Evolutionary conservation across 2,888 invertebrate species (phyloP), one percentile per base, ranked within the genome.

Genomic region (Dicycla oo): DNA sequence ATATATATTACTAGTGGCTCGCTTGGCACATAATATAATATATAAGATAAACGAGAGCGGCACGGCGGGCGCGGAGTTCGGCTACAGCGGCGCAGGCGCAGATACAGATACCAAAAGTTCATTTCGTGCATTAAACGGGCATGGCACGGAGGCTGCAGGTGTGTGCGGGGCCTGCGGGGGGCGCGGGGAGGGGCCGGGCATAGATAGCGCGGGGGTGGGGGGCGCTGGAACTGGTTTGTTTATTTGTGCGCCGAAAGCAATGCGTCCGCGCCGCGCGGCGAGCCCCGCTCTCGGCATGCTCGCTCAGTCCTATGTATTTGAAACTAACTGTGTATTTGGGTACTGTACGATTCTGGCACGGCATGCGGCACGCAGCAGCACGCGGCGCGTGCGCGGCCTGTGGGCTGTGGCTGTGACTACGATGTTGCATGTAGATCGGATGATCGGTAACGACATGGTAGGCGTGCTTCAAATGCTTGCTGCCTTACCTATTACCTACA

Each of bases 161-260:
- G 78, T 54, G 70, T 58, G 74, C 80, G 81, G 87, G 83, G 73
- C 45, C 15, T 63, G 53, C 65, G 40, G 69, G 56, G 61, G 73
- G 26, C 23, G 57, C 20, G 61, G 30, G 53, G 15, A 3, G 30
- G 53, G 65, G 57, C 54, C 43, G 60, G 68, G 69, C 73, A 73
- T 62, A 80, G 80, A 79, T 80, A 68, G 80, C 54, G 73, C 60
- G 64, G 76, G 71, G 81, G 76, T 75, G 73, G 80, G 79, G 74
- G 73, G 84, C 71, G 78, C 78, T 77, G 86, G 84, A 93, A 94
- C 94, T 88, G 94, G 95, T 94, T 95, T 93, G 88, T 92, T 92
- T 93, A 90, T 93, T 91, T 91, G 94, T 92, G 82, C 87, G 88
- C 92, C 93, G 91, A 92, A 92, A 93, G 91, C 91, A 90, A 83